These are phyloP conservation scores for Dicranocentrus wangi DNA, from an alignment of 2,888 invertebrate species.

Conservation along the genomic window DNA sequence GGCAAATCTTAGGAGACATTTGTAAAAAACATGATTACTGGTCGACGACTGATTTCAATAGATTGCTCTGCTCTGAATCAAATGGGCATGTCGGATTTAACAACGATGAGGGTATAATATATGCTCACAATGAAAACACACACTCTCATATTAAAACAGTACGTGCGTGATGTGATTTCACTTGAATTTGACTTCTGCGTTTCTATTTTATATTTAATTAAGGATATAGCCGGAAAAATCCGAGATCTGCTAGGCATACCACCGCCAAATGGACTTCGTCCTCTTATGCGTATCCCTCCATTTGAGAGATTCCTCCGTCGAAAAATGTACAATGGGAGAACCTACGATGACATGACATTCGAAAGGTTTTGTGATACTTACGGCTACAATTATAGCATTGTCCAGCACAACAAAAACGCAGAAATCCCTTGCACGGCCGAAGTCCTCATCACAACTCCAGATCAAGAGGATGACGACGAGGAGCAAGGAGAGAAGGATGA, in stretches of 20 bases:
- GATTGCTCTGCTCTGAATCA: conserved; percentile 68
- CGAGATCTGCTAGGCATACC: conserved; percentile 64
- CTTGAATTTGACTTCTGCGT: too few species aligned
- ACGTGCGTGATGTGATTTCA: too few species aligned
- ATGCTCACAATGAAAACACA: background rate
- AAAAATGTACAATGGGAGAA: conserved; percentile 57
- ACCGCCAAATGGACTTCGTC: conserved; percentile 64
- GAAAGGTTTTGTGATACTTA: conserved; percentile 61
- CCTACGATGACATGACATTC: conserved; percentile 66
- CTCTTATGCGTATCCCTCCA: conserved; percentile 61
- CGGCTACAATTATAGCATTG: conserved; percentile 61
- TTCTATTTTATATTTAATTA: background rate
- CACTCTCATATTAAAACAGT: background rate
- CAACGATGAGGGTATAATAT: conserved; percentile 62
- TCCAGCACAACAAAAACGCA: conserved; percentile 53
- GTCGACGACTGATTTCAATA: conserved; percentile 64
- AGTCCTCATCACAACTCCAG: conserved; percentile 46
- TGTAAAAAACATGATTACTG: conserved; percentile 64
- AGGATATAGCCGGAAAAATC: conserved; percentile 63
- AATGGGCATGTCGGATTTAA: conserved; percentile 69
- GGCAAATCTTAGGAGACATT: conserved; percentile 60
- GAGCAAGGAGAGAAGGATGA: conserved; percentile 28
- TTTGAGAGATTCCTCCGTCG: conserved; percentile 65
- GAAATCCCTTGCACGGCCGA: conserved; percentile 62
- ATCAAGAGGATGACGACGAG: conserved; percentile 32